Percentiles rank a stretch among this genome's conserved stretches.
Conservation (phyloP, 2,113 vertebrate genomes). For the Apodemus speciosus region DNA sequence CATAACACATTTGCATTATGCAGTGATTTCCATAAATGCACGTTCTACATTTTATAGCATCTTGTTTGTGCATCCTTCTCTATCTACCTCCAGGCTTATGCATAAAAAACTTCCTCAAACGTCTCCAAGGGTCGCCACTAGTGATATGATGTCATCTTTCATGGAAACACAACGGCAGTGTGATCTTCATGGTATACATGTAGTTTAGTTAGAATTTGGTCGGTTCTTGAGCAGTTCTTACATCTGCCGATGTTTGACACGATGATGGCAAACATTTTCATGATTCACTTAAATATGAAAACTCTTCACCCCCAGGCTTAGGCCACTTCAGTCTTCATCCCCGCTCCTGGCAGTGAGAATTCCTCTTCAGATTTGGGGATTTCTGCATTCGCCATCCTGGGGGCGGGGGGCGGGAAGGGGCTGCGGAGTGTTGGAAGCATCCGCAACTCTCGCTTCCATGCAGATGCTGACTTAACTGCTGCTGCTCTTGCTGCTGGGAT, state of each 20-base stretch:
- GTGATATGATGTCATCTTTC: background rate
- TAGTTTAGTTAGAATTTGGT: slow-evolving; percentile 48
- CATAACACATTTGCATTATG: background rate
- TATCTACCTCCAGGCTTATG: too few species aligned
- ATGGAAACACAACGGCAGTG: background rate
- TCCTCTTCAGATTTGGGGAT: background rate
- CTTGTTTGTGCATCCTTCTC: background rate
- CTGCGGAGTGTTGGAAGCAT: background rate
- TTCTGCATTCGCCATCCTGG: background rate
- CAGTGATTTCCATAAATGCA: background rate
- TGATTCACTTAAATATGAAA: background rate
- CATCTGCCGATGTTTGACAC: background rate
- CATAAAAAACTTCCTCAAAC: background rate
- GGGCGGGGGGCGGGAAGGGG: background rate
- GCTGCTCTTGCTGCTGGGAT: background rate
- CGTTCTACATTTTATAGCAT: background rate
- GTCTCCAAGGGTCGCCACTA: background rate
- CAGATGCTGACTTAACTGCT: background rate
- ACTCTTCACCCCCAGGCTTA: slow-evolving; percentile 30
- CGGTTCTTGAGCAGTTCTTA: slow-evolving; percentile 46
- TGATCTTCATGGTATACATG: slow-evolving; percentile 28
- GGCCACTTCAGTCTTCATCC: background rate
- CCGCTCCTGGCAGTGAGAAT: background rate
- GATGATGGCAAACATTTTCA: slow-evolving; percentile 50
- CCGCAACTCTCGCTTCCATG: background rate